Evolutionary conservation across 2,888 invertebrate genomes (phyloP).

Genomic region (Phorcus lineatus): DNA sequence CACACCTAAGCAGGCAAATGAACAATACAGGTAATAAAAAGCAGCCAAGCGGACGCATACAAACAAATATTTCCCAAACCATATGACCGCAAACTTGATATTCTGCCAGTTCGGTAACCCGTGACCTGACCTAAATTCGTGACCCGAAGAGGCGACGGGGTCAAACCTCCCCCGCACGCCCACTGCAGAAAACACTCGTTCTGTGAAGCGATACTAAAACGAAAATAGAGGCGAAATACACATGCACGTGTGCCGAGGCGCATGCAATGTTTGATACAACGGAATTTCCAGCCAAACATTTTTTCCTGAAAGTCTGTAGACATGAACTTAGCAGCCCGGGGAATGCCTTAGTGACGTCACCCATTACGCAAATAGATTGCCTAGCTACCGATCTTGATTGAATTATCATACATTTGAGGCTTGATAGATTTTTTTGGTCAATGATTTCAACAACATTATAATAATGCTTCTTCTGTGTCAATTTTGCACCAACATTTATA

Average conservation of each 20-base stretch:
- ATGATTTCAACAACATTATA: not conserved
- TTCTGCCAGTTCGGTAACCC: not conserved
- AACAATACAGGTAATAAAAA: no score
- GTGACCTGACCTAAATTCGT: constrained; percentile 14
- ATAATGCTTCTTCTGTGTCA: not conserved
- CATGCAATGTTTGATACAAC: not conserved
- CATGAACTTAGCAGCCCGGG: constrained; percentile 9
- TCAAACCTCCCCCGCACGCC: constrained; percentile 14
- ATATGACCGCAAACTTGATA: not conserved
- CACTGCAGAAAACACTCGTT: not conserved
- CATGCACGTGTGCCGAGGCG: not conserved
- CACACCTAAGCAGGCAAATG: no score
- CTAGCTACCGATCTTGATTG: constrained; percentile 4
- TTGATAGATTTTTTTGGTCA: not conserved
- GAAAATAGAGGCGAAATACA: not conserved
- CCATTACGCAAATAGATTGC: constrained; percentile 22
- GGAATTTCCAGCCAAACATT: not conserved
- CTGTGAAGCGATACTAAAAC: not conserved
- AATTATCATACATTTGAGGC: not conserved
- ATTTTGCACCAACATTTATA: not conserved
- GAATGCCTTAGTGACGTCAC: constrained; percentile 18
- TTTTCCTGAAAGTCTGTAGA: constrained; percentile 6
- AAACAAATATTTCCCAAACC: not conserved
- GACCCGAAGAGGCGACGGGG: constrained; percentile 3
- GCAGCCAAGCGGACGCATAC: not conserved